A percentile compares a stretch with the other conserved stretches of the same genome.
phyloP scores from a whole-genome alignment of 2,797 vertebrate genomes.

The Petrocephalus schoutedeni region DNA sequence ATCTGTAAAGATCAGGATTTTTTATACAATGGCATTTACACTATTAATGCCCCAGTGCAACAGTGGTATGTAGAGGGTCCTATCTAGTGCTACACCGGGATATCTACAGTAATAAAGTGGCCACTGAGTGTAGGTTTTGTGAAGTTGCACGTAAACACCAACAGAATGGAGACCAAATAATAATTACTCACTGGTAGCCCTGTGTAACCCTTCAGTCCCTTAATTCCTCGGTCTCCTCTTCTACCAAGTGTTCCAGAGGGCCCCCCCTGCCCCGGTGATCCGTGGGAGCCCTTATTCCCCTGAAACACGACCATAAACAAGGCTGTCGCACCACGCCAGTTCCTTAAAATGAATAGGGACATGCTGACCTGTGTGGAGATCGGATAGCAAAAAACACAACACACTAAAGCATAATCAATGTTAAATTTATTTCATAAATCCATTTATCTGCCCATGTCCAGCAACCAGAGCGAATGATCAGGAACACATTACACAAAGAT shows the following conservation, averaged over 20 bases:
- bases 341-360: neutral
- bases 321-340: neutral
- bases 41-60: neutral
- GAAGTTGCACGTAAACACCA: neutral
- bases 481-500: neutral
- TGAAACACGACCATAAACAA: constrained; percentile 37
- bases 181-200: constrained; percentile 66
- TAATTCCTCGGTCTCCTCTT: constrained; percentile 61
- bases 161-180: neutral
- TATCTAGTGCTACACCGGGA: neutral
- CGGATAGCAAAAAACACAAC: neutral
- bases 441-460: neutral
- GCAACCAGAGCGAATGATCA: neutral
- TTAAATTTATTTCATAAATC: neutral
- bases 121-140: neutral
- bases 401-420: neutral
- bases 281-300: constrained; percentile 65
- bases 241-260: constrained; percentile 61
- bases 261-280: constrained; percentile 66
- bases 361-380: neutral
- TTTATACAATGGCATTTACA: neutral
- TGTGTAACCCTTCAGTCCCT: constrained; percentile 72
- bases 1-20: neutral
- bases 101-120: neutral
- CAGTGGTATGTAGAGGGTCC: neutral